Base-by-base conservation (phyloP, 2,113 vertebrate species). In the Pan paniscus region DNA sequence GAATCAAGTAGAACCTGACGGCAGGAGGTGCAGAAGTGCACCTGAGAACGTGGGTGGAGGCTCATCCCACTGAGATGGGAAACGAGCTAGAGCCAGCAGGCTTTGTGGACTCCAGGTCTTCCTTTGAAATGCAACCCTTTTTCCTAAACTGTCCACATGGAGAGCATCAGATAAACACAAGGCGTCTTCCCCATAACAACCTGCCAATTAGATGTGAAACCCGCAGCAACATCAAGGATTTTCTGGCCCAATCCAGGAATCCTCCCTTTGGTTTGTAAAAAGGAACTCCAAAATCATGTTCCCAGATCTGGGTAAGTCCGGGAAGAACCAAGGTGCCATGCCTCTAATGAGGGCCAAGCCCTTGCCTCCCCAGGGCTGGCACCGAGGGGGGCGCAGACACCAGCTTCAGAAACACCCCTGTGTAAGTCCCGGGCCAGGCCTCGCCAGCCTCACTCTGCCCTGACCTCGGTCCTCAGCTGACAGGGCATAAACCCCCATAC, bases 11-110 rank as follows among this genome's bases (percentile, higher is more conserved):
- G 78, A 80, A 67, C 20, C 89, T n/a, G 64, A 40, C 7, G 25
- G 11, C 14, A 13, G 23, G 20, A 83, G 38, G 84, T 20, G 20
- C 18, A 10, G 30, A 32, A 14, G 43, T 7, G 3, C 3, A 22
- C 22, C 46, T 0, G 59, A 35, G 25, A 35, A 27, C 0, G 0
- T 0, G 0, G 32, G 30, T 10, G 0, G 55, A 80, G 46, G n/a
- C 13, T 1, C 7, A 3, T 4, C 59, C 18, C 50, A 4, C 18
- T 0, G 30, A 23, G 35, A 18, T 8, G 0, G 27, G 5, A 11
- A 6, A 3, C 1, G 13, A 9, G 35, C 79, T 7, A 35, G 11
- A 32, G 6, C 40, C 1, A 1, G 0, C 30, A 3, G 6, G 76
- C 27, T 18, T 14, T 2, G 32, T 0, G 1, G 57, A 13, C 14